phyloP scores from a whole-genome alignment of 2,888 invertebrate genomes.

The Drosophila cracens region DNA sequence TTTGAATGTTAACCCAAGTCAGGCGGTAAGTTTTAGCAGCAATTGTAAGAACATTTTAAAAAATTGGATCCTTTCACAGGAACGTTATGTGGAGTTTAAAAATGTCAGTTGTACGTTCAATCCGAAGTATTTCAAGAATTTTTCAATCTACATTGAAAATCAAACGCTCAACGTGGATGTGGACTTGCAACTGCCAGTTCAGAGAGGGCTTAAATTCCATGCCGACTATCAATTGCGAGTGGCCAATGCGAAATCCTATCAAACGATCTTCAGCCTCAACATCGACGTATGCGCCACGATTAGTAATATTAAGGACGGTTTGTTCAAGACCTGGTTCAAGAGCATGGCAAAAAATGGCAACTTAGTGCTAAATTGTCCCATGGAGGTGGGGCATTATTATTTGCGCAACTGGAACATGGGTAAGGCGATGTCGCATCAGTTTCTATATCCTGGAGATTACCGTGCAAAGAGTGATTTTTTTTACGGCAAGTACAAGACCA shows the following conservation, averaged over 20 bases:
- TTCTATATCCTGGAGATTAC: constrained; percentile 47
- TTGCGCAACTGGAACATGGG: constrained; percentile 61
- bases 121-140: constrained; percentile 56
- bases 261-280: constrained; percentile 53
- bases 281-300: constrained; percentile 55
- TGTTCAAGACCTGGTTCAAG: constrained; percentile 64
- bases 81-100: constrained; percentile 44
- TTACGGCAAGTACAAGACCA: constrained; percentile 39
- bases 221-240: constrained; percentile 60
- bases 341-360: constrained; percentile 59
- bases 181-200: constrained; percentile 39
- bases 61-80: constrained; percentile 27
- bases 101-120: constrained; percentile 31
- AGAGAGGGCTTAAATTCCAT: constrained; percentile 47
- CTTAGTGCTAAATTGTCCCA: constrained; percentile 70
- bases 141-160: constrained; percentile 26
- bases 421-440: constrained; percentile 46
- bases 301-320: constrained; percentile 48
- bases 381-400: constrained; percentile 60
- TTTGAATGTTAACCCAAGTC: background rate
- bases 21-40: constrained; percentile 40
- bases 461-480: constrained; percentile 11
- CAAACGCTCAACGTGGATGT: constrained; percentile 53
- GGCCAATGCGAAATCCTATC: constrained; percentile 63
- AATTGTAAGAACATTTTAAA: background rate